phyloP scores from a whole-genome alignment of 2,888 invertebrate species.

The Drosophila monieri region DNA sequence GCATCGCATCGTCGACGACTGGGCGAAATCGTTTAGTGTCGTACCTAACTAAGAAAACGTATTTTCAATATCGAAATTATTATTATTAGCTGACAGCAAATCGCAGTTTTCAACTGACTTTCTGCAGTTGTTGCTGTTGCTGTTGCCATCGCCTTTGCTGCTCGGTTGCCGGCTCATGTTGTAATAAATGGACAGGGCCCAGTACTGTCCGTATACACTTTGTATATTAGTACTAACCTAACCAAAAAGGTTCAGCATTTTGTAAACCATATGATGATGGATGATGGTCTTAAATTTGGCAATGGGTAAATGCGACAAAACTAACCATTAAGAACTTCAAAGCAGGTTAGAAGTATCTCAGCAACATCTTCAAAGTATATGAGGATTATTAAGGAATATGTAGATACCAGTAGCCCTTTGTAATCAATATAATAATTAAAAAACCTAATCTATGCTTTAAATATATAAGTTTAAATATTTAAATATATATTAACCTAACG shows the following conservation, averaged over 20 bases:
- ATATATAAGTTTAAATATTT: too few species aligned
- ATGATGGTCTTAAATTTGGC: conserved; percentile 20
- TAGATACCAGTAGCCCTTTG: too few species aligned
- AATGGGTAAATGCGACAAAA: neutral
- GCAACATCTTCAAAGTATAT: neutral
- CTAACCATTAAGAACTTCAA: neutral
- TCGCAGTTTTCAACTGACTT: conserved; percentile 72
- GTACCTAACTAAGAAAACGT: conserved; percentile 82
- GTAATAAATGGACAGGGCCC: conserved; percentile 75
- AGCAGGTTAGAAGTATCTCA: neutral
- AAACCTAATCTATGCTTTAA: too few species aligned
- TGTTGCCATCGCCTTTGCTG: conserved; percentile 11
- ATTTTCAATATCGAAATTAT: conserved; percentile 82
- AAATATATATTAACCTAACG: too few species aligned
- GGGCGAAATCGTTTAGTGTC: conserved; percentile 81
- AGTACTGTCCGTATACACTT: conserved; percentile 63
- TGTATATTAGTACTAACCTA: conserved; percentile 56
- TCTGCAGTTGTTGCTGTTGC: conserved; percentile 47
- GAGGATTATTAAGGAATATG: neutral
- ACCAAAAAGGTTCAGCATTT: conserved; percentile 13
- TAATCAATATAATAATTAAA: too few species aligned
- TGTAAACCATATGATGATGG: conserved; percentile 5
- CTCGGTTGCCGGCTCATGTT: conserved; percentile 69
- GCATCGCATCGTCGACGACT: conserved; percentile 48
- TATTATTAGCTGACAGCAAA: conserved; percentile 82